Evolutionary conservation across 2,797 vertebrate species (phyloP), one percentile per base, ranked within the genome.

Genomic region (Enteromius fasciolatus): DNA sequence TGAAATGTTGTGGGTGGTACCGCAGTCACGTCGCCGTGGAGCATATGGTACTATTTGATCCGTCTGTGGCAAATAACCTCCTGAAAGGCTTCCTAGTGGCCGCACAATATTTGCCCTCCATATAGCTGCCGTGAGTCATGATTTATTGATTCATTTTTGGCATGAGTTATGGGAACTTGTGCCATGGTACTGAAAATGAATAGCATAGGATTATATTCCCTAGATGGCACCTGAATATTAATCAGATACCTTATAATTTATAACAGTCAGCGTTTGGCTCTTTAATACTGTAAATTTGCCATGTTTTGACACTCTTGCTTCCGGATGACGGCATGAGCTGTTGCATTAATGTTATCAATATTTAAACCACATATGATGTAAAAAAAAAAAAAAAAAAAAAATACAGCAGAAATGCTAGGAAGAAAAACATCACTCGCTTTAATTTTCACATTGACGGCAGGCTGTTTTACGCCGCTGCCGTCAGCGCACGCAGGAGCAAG

Each of bases 101-200:
- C 2, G 20, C 25, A 46, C 73, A 69, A 82, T 68, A 76, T 76
- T 82, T 76, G 39, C 73, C 81, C 41, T 83, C 66, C 41, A 63
- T 78, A 83, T 72, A 83, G 54, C 52, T 83, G 81, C 74, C 66
- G 25, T 41, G 74, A 83, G 41, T 78, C 81, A 83, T 83, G 81
- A 83, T 76, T 83, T 83, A 83, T 83, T 83, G 81, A 83, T 83
- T 83, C 28, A 77, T 77, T 77, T 83, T 70, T 77, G 66, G 64
- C 81, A 77, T 70, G 81, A 77, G 81, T 83, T 61, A 67, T 83
- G 64, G 44, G 39, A 67, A 72, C 63, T 15, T 28, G 64, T 64
- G 52, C 76, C 61, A 33, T 25, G 25, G 67, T 73, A 69, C 63
- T 44, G 68, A 81, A 82, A 82, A 80, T 69, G 68, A 83, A 86